phyloP scores from a whole-genome alignment of 2,888 invertebrate genomes.

The Callosobruchus maculatus region DNA sequence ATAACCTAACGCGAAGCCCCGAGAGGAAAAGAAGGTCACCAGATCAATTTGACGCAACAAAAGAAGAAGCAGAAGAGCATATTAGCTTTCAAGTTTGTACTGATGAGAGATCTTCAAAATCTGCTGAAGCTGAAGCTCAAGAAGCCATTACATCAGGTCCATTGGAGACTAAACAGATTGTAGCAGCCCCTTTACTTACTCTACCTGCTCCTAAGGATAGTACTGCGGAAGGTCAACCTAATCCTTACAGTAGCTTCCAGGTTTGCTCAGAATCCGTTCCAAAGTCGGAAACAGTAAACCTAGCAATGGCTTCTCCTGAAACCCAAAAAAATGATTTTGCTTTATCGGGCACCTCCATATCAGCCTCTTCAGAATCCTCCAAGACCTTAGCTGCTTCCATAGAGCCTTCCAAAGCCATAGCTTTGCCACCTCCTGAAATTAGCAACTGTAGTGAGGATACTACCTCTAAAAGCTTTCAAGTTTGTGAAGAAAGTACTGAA shows the following conservation, averaged over 20 bases:
- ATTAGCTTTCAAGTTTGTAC: not conserved
- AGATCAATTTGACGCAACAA: not conserved
- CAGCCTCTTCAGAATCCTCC: not conserved
- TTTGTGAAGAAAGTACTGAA: not conserved
- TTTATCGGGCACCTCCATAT: not conserved
- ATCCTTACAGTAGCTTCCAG: conserved; percentile 27
- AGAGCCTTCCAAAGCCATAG: conserved; percentile 1
- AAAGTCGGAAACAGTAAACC: not conserved
- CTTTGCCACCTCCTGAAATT: conserved; percentile 1
- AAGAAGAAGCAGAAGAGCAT: not conserved
- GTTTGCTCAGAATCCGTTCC: conserved; percentile 14
- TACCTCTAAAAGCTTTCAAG: not conserved
- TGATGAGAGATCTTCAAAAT: not conserved
- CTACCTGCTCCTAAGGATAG: not conserved
- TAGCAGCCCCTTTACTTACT: not conserved
- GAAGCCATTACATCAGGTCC: not conserved
- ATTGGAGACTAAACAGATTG: not conserved
- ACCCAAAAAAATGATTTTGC: not conserved
- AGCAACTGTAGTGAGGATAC: not conserved
- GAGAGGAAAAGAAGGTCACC: conserved; percentile 25
- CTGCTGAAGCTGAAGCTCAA: not conserved
- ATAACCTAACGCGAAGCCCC: conserved; percentile 66
- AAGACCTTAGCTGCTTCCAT: not conserved
- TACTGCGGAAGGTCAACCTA: conserved; percentile 3
- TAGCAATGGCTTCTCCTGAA: not conserved